Conservation (phyloP, 2,113 vertebrate species). For the Phalacrocorax carbo region DNA sequence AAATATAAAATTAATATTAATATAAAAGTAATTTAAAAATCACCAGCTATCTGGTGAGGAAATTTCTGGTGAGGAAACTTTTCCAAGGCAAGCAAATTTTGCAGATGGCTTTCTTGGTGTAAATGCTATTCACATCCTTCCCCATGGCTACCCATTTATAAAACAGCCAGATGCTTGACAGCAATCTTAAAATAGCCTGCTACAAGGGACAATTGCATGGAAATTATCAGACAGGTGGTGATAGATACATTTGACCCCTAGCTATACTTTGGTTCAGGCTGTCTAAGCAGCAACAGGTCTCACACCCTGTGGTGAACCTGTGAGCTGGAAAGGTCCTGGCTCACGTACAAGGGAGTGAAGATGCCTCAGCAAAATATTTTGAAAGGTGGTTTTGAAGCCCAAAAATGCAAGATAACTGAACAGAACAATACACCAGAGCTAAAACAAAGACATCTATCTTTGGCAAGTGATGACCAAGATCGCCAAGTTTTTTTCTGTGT, state of each 20-base stretch:
- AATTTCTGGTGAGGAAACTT: background rate
- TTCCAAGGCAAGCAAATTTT: background rate
- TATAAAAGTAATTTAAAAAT: background rate
- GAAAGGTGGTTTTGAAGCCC: too few relatives aligned
- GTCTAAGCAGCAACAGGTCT: too few relatives aligned
- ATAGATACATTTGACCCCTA: too few relatives aligned
- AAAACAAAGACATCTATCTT: background rate
- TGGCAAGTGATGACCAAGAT: background rate
- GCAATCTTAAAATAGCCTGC: background rate
- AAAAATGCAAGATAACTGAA: too few relatives aligned
- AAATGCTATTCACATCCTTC: background rate
- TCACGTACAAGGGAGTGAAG: too few relatives aligned
- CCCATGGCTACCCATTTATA: background rate
- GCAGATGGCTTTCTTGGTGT: background rate
- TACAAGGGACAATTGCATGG: background rate
- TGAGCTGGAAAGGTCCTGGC: too few relatives aligned
- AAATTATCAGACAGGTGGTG: background rate
- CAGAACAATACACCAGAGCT: too few relatives aligned
- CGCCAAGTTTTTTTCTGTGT: background rate
- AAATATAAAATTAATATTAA: too few relatives aligned
- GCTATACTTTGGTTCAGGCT: too few relatives aligned
- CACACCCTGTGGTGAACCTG: too few relatives aligned
- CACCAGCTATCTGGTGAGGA: background rate
- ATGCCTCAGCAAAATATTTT: too few relatives aligned
- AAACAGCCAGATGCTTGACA: background rate